These are phyloP conservation scores for Melinopterus prodromus DNA, from an alignment of 2,888 invertebrate genomes.

Conservation along the genomic window DNA sequence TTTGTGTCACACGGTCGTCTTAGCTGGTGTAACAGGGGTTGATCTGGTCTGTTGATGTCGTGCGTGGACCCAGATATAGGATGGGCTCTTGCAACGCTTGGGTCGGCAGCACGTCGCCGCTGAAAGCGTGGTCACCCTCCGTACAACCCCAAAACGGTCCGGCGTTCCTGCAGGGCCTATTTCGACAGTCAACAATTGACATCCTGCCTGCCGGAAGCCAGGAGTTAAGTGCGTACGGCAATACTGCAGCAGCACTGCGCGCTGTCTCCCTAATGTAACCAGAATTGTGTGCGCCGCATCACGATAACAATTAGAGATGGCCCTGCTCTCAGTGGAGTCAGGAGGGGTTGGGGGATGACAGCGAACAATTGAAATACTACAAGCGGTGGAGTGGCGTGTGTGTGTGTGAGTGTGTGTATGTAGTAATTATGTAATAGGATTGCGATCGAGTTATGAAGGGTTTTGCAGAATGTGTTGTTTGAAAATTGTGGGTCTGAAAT, in stretches of 20 bases:
- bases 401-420: background rate
- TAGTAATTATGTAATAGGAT: background rate
- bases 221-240: conserved; percentile 15
- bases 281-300: background rate
- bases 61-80: background rate
- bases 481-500: no score
- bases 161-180: conserved; percentile 33
- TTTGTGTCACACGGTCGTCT: background rate
- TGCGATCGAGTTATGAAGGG: background rate
- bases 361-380: background rate
- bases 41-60: conserved; percentile 4
- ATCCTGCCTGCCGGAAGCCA: conserved; percentile 38
- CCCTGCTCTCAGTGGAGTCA: background rate
- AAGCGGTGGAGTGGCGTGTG: background rate
- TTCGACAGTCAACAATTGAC: conserved; percentile 43
- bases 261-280: background rate
- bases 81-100: conserved; percentile 9
- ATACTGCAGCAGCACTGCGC: background rate
- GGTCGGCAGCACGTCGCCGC: conserved; percentile 33
- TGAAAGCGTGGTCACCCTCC: conserved; percentile 40
- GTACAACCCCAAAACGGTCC: conserved; percentile 42
- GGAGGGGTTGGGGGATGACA: background rate
- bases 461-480: background rate
- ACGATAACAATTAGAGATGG: background rate
- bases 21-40: background rate